Evolutionary conservation across 2,888 invertebrate genomes (phyloP), one percentile per base, ranked within the genome.

Genomic region (Xanthorhoe spadicearia): DNA sequence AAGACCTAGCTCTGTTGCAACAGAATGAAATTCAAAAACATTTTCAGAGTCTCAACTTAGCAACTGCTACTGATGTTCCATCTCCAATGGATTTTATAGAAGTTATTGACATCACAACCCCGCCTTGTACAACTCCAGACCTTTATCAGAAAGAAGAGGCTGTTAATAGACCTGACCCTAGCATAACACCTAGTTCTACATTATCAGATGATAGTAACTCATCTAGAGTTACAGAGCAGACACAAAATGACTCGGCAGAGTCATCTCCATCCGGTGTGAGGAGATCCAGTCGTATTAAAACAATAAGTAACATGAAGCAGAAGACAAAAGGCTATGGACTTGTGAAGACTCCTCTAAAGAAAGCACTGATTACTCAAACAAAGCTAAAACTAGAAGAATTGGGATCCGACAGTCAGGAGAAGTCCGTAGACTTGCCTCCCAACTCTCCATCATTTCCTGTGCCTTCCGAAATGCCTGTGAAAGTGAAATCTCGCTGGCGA

Each of bases 401-500:
- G 67, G 94, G 94, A 68, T 94, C 94, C 59, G 94, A 95, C 63
- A 94, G 94, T 71, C 90, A 90, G 67, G 90, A 87, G 35, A 93
- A 86, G 69, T 76, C 77, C 49, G 75, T 75, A 46, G 92, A 89
- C 74, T 72, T 80, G 75, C 81, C 90, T 61, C 84, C 91, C 15
- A 88, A 88, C 66, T 90, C 93, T 49, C 86, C 89, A 54, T 87
- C 92, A 59, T 90, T 91, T 61, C 88, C 89, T 19, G 88, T 94
- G 48, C 87, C 90, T 57, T 92, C 92, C 59, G 93, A 93, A 61
- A 96, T 96, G 89, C 96, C 96, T 1, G 96, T 96, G 0, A 96
- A 96, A 89, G 96, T 97, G 0, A 97, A 97, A 81, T 96, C 96
- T 10, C 93, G 96, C 10, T 97, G 96, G 96, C 88, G 96, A 66